Evolutionary conservation across 2,113 vertebrate species (phyloP), one percentile per base, ranked within the genome.

Genomic region (Progne subis): DNA sequence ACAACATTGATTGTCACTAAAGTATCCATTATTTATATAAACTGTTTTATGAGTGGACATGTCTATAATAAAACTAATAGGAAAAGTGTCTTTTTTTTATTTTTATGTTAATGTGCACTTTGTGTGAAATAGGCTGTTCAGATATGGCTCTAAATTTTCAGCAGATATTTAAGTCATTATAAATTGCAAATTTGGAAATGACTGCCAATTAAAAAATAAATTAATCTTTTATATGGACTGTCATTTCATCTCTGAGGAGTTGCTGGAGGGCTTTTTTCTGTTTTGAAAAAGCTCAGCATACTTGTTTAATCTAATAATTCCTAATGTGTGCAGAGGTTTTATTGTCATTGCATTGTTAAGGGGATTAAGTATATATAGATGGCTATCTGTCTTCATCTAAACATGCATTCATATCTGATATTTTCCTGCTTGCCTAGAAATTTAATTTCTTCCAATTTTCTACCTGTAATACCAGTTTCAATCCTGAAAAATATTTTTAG

Each of bases 161-260:
- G 47, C 78, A 91, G 63, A 90, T 52, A n/a, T 95, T 89, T 94
- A 83, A 92, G 46, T 94, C 82, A 53, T 77, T 90, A 63, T 93
- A 97, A 94, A 94, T 78, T 92, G 59, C 49, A 94, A 95, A 96
- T 97, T 97, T 90, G 72, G 71, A 91, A 86, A 86, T 83, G 61
- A 93, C 59, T 97, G 79, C 88, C 67, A 96, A 85, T 87, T 96
- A 89, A 94, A 97, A 71, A 44, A 68, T 53, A 8, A 82, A 67
- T 46, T 52, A 46, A 20, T 53, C 28, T 60, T 89, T 75, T 61
- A 18, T 68, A 41, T 1, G 0, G 19, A 53, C 96, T 97, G 91
- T 70, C 76, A 95, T 71, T 96, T 97, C 77, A 49, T 87, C 24
- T 97, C 89, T 92, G 83, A 97, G 94, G 72, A 91, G 53, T 89